Conservation (phyloP, 1,140 invertebrate species). For the Zaprionus davidi region DNA sequence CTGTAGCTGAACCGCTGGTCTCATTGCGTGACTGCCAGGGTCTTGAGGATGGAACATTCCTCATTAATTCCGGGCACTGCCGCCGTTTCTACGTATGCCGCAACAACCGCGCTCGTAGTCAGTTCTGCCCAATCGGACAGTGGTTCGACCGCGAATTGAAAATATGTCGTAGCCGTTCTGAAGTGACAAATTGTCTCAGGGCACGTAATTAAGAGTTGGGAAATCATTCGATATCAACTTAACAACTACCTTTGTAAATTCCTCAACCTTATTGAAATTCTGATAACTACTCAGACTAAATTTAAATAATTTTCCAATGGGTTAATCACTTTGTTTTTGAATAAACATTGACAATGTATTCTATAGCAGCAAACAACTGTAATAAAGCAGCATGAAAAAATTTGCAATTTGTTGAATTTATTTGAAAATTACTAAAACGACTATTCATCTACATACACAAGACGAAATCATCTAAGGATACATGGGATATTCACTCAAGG, state of each 20-base stretch:
- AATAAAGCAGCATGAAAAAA: slow-evolving; percentile 48
- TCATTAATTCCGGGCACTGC: slow-evolving; percentile 48
- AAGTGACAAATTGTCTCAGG: slow-evolving; percentile 35
- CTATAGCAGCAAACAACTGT: slow-evolving; percentile 31
- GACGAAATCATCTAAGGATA: too few species aligned
- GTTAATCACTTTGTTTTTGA: background rate
- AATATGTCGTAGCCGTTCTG: slow-evolving; percentile 29
- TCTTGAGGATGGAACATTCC: slow-evolving; percentile 36
- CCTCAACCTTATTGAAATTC: background rate
- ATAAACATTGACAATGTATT: background rate
- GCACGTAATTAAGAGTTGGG: slow-evolving; percentile 24
- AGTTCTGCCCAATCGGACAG: slow-evolving; percentile 39
- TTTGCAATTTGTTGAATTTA: background rate
- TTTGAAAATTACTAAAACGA: background rate
- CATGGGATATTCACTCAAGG: too few species aligned
- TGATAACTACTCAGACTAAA: background rate
- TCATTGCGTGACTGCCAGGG: slow-evolving; percentile 44
- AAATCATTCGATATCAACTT: background rate
- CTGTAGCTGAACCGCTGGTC: slow-evolving; percentile 3
- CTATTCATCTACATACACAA: too few species aligned
- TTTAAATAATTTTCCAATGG: slow-evolving; percentile 1
- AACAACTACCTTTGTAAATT: background rate
- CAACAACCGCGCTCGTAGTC: slow-evolving; percentile 47
- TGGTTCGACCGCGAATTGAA: slow-evolving; percentile 58
- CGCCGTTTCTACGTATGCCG: slow-evolving; percentile 56